Base-by-base conservation (phyloP, 2,797 vertebrate genomes). In the Eupleurogrammus muticus region DNA sequence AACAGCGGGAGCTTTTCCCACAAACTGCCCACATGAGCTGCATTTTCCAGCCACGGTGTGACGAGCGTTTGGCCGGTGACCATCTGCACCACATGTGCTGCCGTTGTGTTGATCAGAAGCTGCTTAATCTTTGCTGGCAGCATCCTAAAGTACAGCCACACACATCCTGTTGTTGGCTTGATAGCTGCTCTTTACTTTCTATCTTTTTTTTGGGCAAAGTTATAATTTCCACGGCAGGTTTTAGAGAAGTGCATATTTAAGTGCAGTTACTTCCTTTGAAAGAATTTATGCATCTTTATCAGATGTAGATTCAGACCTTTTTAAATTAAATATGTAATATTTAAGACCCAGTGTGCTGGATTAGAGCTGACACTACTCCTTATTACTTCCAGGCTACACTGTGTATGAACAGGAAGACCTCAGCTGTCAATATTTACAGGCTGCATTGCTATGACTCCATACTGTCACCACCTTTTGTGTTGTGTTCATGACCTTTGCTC, bases 401-500 rank as follows among this genome's bases (percentile, higher is more conserved):
- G 47, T 35, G 2, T 11, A 4, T 16, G 38, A 40, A 16, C 9
- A 16, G 28, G 24, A 3, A 47, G 24, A 50, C 3, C 24, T 23
- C 32, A 53, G 77, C 68, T 49, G 24, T 32, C 17, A 46, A 51
- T 62, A 9, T 61, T 61, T 23, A n/a, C 9, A 60, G 28, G 75
- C 67, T 72, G 21, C 66, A 2, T 66, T 14, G 16, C 34, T 49
- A 61, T 34, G 49, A 58, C 11, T 47, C 51, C 61, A 1, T 21
- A 13, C 17, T 63, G 34, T 56, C 67, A 17, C 42, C 57, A 55
- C 19, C 44, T 67, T n/a, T 1, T 71, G 28, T 59, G 67, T 83
- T 83, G 54, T 44, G 0, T 38, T 61, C 56, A 68, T 58, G 6
- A 11, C 8, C 1, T 9, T 13, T 14, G 14, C 36, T 54, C 60